Evolutionary conservation across 64 coral and sea anemone species (phyloP), one percentile per base, ranked within the genome.

Genomic region (Astreopora myriophthalma): DNA sequence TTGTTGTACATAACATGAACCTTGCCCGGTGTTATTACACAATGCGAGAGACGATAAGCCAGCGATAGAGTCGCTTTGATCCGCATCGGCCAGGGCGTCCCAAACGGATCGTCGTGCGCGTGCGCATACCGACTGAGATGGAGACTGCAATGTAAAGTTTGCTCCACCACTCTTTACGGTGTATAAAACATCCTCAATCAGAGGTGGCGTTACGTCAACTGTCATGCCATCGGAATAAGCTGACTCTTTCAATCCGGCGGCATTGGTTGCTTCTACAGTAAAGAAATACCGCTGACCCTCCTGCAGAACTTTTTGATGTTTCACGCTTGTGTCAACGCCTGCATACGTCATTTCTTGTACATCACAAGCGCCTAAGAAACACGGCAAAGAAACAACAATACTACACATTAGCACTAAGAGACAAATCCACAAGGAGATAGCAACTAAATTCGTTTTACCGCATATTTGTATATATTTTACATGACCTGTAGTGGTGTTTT

Each of bases 221-320:
- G 81, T 93, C 26, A 98, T 52, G 16, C 96, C 96, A 77, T 98
- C 96, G 27, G 96, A 98, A 25, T 40, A 90, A 8, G 79, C 48
- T 24, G 55, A 20, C 19, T 49, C 29, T 30, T 74, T 93, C 8
- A 93, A 51, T 34, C 90, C 93, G 20, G 88, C 89, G 20, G 70
- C 84, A 63, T 98, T 98, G 20, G 73, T 95, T 26, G 89, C 96
- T 29, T 83, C 73, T 20, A 98, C 86, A 7, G 90, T 93, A 34
- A 95, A 49, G 34, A 82, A 92, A 74, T 98, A 98, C 26, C 66
- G 82, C 11, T 48, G 37, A 68, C 86, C 79, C 11, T 90, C 70
- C 48, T 89, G 22, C 2, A 85, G 79, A 17, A 3, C 31, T 14
- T 30, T 63, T 4, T 29, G 14, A 67, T 79, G 29, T 20, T 63